Base-by-base conservation (phyloP, 2,888 invertebrate species). In the Autographa gamma region DNA sequence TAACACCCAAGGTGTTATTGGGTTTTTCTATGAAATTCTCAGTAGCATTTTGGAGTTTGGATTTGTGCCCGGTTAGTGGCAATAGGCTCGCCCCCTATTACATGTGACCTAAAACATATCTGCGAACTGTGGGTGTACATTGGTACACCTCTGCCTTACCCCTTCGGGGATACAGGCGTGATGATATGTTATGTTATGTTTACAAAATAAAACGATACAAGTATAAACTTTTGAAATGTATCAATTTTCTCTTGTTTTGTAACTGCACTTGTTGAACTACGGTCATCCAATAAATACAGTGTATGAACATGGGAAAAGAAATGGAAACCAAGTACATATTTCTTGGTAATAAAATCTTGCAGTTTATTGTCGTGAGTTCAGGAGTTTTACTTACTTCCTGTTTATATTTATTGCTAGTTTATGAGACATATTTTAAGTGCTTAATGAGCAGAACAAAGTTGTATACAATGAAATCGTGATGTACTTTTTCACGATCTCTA, bases 331-430 rank as follows among this genome's bases (percentile, higher is more conserved):
- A 68, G 38, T 65, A 63, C 66, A 31, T 41, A 18, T 62, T 69
- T 56, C 61, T 65, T 65, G 38, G 48, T 65, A 69, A 66, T 68
- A 77, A 77, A 77, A 41, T n/a, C 4, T n/a, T 67, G 19, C 18
- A 61, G 64, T 77, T 74, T 78, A 78, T 74, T 74, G 19, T 62
- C 58, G 25, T 68, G 64, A 63, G 52, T 69, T 74, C 9, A 34
- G 59, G 34, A 66, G 43, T 73, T 34, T 38, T 38, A 48, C n/a
- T n/a, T 0, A 48, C n/a, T 48, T 48, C 48, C 48, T 48, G n/a
- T 48, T 48, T 48, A 48, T 48, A n/a, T 48, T 48, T 7, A 48
- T n/a, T 48, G 11, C n/a, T n/a, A 48, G n/a, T 48, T 48, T 48
- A n/a, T n/a, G n/a, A n/a, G 8, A n/a, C 5, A 48, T 48, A 48